Base-by-base conservation (phyloP, 2,113 vertebrate genomes). In the Clarias macrocephalus region DNA sequence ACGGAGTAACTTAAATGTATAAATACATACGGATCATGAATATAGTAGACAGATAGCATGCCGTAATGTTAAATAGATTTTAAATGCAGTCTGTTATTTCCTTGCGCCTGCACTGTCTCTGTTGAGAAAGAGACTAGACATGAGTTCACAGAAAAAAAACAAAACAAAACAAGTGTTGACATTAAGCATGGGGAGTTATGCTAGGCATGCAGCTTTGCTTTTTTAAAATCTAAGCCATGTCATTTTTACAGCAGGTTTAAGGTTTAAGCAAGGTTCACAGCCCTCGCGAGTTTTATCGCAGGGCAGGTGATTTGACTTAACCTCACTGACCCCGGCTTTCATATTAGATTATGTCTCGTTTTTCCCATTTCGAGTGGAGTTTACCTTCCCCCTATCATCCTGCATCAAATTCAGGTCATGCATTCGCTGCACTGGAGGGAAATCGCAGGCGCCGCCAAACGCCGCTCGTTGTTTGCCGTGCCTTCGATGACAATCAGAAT, bases 391-490 rank as follows among this genome's bases (percentile, higher is more conserved):
- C 19, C 16, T 12, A 79, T 80, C 62, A 80, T 80, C 18, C 60
- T 54, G n/a, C 54, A 57, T 80, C 62, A 85, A 66, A 56, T 57
- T 85, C 73, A 85, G 60, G 60, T 66, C 75, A 80, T 56, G 84
- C 59, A 77, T 77, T 12, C 60, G 79, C 37, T 56, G 73, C 30
- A 66, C 10, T 56, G 21, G 48, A n/a, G 23, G 62, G 52, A 57
- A 33, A 79, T 79, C n/a, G 37, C 60, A 75, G 42, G 25, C 12
- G 15, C 56, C 18, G 1, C n/a, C 25, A 19, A 77, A 65, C 59
- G 42, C 18, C 65, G 54, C 75, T 85, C 2, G 57, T 15, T 8
- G 30, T 80, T 85, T 0, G 57, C 23, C 8, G 30, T 80, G 54
- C 56, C 48, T 54, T 12, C 42, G 33, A 48, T 28, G 33, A 82